Percentiles rank a stretch among this genome's conserved stretches.
These are phyloP conservation scores for Icerya purchasi DNA, from an alignment of 2,888 invertebrate genomes.

Conservation along the genomic window DNA sequence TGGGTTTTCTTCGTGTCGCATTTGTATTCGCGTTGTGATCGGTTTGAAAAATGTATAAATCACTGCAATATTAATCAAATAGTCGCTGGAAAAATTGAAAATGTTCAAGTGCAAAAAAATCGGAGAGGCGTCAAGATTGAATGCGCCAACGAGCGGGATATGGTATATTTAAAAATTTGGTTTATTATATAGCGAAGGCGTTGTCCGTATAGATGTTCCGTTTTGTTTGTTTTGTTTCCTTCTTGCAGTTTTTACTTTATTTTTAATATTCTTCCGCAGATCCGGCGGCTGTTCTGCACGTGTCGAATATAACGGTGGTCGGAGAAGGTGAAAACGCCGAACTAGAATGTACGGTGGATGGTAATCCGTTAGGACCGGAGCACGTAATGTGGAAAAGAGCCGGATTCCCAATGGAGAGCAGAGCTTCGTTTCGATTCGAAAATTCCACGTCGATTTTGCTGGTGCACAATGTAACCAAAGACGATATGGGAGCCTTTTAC, in stretches of 20 bases:
- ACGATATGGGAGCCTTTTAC: conserved; percentile 69
- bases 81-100: too few relatives aligned
- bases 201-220: neutral
- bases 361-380: conserved; percentile 62
- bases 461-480: conserved; percentile 51
- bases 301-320: conserved; percentile 49
- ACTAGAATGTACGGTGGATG: conserved; percentile 64
- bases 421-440: conserved; percentile 47
- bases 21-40: too few relatives aligned
- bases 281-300: conserved; percentile 56
- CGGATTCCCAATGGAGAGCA: conserved; percentile 41
- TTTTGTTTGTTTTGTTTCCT: neutral
- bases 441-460: conserved; percentile 56
- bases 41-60: too few relatives aligned
- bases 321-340: conserved; percentile 59
- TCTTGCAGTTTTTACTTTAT: neutral
- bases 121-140: too few relatives aligned
- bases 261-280: conserved; percentile 36
- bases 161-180: too few relatives aligned
- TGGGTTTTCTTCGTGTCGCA: too few relatives aligned
- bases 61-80: too few relatives aligned
- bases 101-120: too few relatives aligned
- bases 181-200: too few relatives aligned
- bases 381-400: conserved; percentile 66
- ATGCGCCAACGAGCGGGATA: too few relatives aligned